Evolutionary conservation across 2,888 invertebrate species (phyloP).

Genomic region (Julus scanicus): DNA sequence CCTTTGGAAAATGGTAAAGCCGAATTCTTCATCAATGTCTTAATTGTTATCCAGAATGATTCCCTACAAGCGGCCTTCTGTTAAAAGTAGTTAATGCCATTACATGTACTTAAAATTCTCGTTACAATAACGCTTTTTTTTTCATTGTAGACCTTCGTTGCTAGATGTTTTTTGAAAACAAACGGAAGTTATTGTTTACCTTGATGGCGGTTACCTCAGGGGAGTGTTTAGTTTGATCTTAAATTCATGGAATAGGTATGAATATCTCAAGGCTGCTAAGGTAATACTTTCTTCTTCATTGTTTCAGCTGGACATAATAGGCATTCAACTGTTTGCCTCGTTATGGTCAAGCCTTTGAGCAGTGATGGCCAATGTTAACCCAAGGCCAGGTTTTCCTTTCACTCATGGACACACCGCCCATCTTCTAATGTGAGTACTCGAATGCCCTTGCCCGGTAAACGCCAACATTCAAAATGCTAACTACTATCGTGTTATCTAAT

Average conservation of each 20-base stretch:
- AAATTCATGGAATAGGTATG: neutral
- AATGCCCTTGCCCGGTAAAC: conserved; percentile 32
- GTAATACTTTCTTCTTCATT: neutral
- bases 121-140: neutral
- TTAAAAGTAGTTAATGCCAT: too few relatives aligned
- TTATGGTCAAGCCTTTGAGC: conserved; percentile 19
- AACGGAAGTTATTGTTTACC: neutral
- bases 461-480: neutral
- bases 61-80: too few relatives aligned
- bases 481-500: neutral
- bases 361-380: conserved; percentile 11
- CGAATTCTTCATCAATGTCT: too few relatives aligned
- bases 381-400: conserved; percentile 26
- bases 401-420: conserved; percentile 44
- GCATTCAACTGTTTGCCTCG: neutral
- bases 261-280: neutral
- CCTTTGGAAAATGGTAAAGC: too few relatives aligned
- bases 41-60: too few relatives aligned
- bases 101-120: too few relatives aligned
- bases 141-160: neutral
- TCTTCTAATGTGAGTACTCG: neutral
- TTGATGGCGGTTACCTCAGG: neutral
- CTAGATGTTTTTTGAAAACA: neutral
- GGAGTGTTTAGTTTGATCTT: neutral
- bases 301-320: conserved; percentile 32